phyloP scores from a whole-genome alignment of 2,797 vertebrate species.

The Erpetoichthys calabaricus region DNA sequence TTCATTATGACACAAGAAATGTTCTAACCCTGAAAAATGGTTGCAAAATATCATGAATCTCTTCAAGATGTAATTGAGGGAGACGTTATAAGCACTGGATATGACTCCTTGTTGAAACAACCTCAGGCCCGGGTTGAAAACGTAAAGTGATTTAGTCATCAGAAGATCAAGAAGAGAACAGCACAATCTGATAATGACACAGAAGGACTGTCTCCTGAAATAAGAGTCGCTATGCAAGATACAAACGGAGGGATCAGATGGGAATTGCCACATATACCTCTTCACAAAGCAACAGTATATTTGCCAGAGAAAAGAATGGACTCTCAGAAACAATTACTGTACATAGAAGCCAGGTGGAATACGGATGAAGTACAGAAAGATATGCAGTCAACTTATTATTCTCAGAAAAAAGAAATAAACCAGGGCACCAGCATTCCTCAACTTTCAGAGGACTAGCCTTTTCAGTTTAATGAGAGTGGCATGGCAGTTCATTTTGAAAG shows the following conservation, averaged over 20 bases:
- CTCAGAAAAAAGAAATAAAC: neutral
- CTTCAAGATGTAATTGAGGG: too few species aligned
- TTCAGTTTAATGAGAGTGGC: neutral
- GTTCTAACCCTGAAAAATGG: too few species aligned
- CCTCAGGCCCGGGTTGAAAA: slow-evolving; percentile 5
- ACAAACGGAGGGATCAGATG: neutral
- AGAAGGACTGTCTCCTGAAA: too few species aligned
- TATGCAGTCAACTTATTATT: too few species aligned
- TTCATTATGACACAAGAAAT: too few species aligned
- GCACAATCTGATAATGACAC: neutral
- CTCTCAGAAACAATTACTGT: neutral
- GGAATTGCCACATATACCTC: neutral
- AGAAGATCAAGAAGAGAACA: neutral
- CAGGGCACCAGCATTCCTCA: neutral
- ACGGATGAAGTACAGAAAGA: too few species aligned
- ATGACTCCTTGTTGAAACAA: slow-evolving; percentile 5
- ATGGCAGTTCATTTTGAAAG: neutral
- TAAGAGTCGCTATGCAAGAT: neutral
- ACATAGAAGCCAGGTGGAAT: too few species aligned
- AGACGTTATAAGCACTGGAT: neutral
- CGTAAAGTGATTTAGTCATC: slow-evolving; percentile 1
- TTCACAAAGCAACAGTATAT: neutral
- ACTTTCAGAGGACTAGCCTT: neutral
- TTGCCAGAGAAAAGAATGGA: neutral
- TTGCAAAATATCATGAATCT: too few species aligned